Evolutionary conservation across 2,797 vertebrate species (phyloP), one percentile per base, ranked within the genome.

Genomic region (Mus caroli): DNA sequence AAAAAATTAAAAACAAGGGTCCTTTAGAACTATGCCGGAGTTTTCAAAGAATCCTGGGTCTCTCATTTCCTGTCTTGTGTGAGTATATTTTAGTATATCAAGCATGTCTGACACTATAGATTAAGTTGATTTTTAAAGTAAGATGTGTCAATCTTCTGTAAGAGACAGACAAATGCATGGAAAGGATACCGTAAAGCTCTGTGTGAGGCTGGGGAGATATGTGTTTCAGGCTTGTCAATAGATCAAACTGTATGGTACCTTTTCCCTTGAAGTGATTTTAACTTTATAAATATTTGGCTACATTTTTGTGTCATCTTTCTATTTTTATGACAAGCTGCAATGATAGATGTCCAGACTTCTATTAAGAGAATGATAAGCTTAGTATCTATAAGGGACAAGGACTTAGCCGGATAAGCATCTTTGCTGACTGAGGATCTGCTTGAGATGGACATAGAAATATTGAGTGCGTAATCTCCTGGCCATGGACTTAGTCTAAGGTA

Each of bases 101-200:
- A 87, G 7, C 84, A 82, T 96, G 87, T 96, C 64, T 62, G 92
- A 82, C 58, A 40, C 84, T 95, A 31, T 91, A 62, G 90, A 92
- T 94, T 86, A 95, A 69, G 79, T 37, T 34, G 6, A 9, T 34
- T 90, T 95, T n/a, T 52, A 77, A 75, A 64, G 50, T 15, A 76
- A 37, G 75, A 92, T 71, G 17, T 43, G n/a, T 43, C 60, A 75
- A 17, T 62, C 11, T 37, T 50, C 26, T 6, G 9, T 76, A 28
- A 93, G 69, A 83, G 13, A 76, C 67, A 89, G 86, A 89, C 71
- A 86, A 86, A 94, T 71, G 26, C 26, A 40, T 10, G n/a, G 46
- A 20, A 86, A 69, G 14, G 31, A 28, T 2, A 67, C 6, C 17
- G 7, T 31, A 8, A 73, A 88, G 83, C 3, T 3, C 2, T 64